Conservation (phyloP, 2,797 vertebrate species). For the Etheostoma perlongum region DNA sequence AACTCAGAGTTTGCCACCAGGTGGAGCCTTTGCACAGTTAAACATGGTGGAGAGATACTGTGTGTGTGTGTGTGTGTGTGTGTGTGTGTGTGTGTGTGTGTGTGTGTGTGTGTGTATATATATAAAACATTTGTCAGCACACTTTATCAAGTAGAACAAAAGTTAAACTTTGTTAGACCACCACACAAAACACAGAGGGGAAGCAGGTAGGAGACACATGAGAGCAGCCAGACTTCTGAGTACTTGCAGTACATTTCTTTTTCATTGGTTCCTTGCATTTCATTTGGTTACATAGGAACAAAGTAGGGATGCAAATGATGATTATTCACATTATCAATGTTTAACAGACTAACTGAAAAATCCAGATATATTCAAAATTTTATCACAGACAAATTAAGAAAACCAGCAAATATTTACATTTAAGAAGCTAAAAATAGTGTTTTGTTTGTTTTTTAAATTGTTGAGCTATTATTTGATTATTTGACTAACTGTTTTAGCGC, state of each 20-base stretch:
- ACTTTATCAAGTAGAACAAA: background rate
- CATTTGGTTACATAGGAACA: background rate
- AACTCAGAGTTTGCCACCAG: conserved; percentile 23
- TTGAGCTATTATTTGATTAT: background rate
- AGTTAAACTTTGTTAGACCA: conserved; percentile 16
- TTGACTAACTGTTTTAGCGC: fast-evolving
- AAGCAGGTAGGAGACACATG: conserved; percentile 11
- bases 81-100: conserved; percentile 43
- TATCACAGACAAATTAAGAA: background rate
- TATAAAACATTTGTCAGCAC: conserved; percentile 6
- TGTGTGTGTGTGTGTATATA: conserved; percentile 48
- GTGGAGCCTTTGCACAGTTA: conserved; percentile 23
- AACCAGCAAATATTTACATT: background rate
- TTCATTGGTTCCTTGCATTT: background rate
- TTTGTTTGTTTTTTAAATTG: background rate
- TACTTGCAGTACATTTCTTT: background rate
- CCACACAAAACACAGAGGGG: conserved; percentile 12
- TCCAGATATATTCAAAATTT: background rate
- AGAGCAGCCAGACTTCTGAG: conserved; percentile 57
- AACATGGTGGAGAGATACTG: conserved; percentile 30
- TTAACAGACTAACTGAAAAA: background rate
- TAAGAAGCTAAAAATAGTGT: background rate
- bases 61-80: conserved; percentile 48
- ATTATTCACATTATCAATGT: too few species aligned
- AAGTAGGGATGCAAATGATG: background rate